These are phyloP conservation scores for Drosophila kokeensis DNA, from an alignment of 2,888 invertebrate genomes.

Conservation along the genomic window DNA sequence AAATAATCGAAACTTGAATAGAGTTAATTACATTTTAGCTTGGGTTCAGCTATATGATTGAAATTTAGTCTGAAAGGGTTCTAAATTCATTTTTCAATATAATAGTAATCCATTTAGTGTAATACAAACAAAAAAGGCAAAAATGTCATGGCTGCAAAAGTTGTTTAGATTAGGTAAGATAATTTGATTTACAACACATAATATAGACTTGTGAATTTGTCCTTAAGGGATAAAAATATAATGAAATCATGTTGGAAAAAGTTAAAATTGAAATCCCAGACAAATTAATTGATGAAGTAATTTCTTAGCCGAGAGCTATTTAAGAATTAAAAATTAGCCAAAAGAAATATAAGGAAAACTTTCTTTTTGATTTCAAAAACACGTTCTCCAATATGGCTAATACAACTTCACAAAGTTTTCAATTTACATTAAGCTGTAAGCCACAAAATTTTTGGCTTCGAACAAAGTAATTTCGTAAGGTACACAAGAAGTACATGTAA, in stretches of 20 bases:
- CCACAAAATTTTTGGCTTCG: not conserved
- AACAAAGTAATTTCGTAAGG: constrained; percentile 64
- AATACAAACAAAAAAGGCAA: not conserved
- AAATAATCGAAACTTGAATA: constrained; percentile 21
- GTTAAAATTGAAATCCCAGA: not conserved
- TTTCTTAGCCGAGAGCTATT: not conserved
- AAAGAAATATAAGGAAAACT: not conserved
- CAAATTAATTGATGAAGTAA: not conserved
- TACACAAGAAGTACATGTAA: constrained; percentile 58
- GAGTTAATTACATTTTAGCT: constrained; percentile 24
- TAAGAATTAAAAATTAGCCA: not conserved
- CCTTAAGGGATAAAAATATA: not conserved
- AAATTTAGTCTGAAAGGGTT: not conserved
- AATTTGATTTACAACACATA: not conserved
- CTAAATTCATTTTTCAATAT: not conserved
- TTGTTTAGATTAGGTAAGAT: not conserved
- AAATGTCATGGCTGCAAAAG: not conserved
- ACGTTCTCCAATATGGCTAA: not conserved
- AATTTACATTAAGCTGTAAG: constrained; percentile 7
- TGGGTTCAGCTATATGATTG: not conserved
- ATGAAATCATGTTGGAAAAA: not conserved
- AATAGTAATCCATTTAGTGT: not conserved
- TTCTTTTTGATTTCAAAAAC: not conserved
- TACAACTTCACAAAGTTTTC: constrained; percentile 2
- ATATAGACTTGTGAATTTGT: not conserved